A percentile compares a stretch with the other conserved stretches of the same genome.
Evolutionary conservation across 2,113 vertebrate species (phyloP).

Genomic region (Sciurus niger): DNA sequence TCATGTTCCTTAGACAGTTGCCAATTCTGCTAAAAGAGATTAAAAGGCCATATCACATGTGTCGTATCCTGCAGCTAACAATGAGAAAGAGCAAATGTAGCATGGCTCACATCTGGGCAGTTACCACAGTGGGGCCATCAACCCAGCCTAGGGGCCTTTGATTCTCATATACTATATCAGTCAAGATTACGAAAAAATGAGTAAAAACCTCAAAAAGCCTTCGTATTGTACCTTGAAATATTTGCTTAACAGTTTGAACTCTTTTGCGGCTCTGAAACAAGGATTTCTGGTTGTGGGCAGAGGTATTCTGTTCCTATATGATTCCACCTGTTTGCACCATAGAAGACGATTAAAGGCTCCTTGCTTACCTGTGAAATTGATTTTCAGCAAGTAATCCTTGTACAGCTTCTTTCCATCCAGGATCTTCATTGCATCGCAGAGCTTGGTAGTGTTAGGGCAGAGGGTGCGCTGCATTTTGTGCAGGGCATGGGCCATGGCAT

Average conservation of each 20-base stretch:
- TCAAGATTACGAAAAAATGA: slow-evolving; percentile 55
- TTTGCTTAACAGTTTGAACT: neutral
- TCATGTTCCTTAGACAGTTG: slow-evolving; percentile 55
- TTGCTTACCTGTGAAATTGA: slow-evolving; percentile 96
- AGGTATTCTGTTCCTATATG: neutral
- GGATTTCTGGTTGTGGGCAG: neutral
- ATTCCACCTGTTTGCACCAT: neutral
- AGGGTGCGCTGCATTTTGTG: slow-evolving; percentile 97
- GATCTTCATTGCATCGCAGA: slow-evolving; percentile 97
- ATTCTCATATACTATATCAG: neutral
- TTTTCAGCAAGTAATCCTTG: slow-evolving; percentile 97
- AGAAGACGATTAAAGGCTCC: neutral
- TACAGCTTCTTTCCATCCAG: slow-evolving; percentile 96
- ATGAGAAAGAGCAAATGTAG: slow-evolving; percentile 11
- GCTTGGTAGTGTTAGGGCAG: slow-evolving; percentile 96
- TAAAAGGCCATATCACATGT: slow-evolving; percentile 42
- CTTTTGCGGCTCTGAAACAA: neutral
- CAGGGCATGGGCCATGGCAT: slow-evolving; percentile 96
- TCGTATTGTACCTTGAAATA: neutral
- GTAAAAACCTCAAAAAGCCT: neutral
- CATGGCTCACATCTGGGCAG: neutral
- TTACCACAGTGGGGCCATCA: neutral
- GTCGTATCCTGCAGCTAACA: slow-evolving; percentile 12
- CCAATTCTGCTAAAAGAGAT: slow-evolving; percentile 59
- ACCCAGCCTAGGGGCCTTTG: neutral